These are phyloP conservation scores for Eutolmus rufibarbis DNA, from an alignment of 2,888 invertebrate genomes.

Conservation along the genomic window DNA sequence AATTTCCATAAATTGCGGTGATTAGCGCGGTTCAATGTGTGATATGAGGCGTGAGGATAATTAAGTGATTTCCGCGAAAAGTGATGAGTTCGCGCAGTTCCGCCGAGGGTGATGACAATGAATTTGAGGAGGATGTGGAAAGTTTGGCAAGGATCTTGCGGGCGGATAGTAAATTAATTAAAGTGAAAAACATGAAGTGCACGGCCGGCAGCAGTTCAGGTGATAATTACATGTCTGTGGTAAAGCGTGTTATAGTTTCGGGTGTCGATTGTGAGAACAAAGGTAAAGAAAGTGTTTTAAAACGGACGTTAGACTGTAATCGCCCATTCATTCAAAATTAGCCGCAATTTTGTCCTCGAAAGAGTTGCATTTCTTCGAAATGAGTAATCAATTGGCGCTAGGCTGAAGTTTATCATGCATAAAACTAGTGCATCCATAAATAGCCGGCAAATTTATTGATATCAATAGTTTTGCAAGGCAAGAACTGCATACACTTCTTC, in stretches of 20 bases:
- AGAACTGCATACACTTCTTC: not conserved
- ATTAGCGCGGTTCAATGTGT: not conserved
- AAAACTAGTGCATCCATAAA: conserved; percentile 34
- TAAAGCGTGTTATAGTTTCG: conserved; percentile 57
- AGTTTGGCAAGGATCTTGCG: conserved; percentile 23
- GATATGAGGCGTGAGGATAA: not conserved
- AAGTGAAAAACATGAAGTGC: conserved; percentile 48
- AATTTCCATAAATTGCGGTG: conserved; percentile 9
- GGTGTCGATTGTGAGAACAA: conserved; percentile 49
- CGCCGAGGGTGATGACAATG: not conserved
- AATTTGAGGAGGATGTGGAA: conserved; percentile 33
- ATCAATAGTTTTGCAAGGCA: not conserved
- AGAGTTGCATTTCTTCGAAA: not conserved
- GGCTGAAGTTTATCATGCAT: conserved; percentile 17
- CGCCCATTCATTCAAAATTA: not conserved
- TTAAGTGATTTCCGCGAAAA: not conserved
- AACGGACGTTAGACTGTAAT: not conserved
- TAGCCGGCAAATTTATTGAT: conserved; percentile 23
- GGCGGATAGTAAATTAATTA: not conserved
- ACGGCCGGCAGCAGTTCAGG: conserved; percentile 58
- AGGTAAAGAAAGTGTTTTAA: conserved; percentile 48
- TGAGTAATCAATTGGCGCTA: conserved; percentile 24
- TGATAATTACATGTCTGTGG: conserved; percentile 62
- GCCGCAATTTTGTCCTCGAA: not conserved
- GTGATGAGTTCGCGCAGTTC: conserved; percentile 2